Evolutionary conservation across 2,113 vertebrate genomes (phyloP).

Genomic region (Jacana jacana): DNA sequence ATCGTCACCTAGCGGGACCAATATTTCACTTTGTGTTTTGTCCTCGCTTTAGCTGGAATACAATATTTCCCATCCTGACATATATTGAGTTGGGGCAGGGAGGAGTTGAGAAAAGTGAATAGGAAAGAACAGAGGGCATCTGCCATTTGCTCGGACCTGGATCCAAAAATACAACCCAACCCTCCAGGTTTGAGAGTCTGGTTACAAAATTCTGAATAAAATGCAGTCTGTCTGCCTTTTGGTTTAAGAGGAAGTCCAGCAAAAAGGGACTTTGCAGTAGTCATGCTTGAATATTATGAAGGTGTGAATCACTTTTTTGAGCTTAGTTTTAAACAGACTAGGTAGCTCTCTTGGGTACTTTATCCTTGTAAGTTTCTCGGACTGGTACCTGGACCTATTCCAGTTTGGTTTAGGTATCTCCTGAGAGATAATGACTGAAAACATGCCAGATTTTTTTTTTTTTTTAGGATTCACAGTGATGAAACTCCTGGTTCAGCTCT

Average conservation of each 20-base stretch:
- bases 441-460: neutral
- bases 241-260: neutral
- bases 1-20: neutral
- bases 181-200: neutral
- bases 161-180: neutral
- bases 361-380: neutral
- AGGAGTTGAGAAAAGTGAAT: neutral
- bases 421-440: constrained; percentile 1
- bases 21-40: neutral
- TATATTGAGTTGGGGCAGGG: neutral
- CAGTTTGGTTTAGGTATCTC: neutral
- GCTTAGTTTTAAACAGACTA: neutral
- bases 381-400: neutral
- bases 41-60: neutral
- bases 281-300: neutral
- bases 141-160: neutral
- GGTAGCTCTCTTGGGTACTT: neutral
- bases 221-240: neutral
- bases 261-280: neutral
- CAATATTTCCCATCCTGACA: neutral
- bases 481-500: neutral
- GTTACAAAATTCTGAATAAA: neutral
- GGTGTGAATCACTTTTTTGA: neutral
- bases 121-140: neutral
- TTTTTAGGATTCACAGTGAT: neutral